Evolutionary conservation across 2,888 invertebrate genomes (phyloP), one percentile per base, ranked within the genome.

Genomic region (Subacronicta megacephala): DNA sequence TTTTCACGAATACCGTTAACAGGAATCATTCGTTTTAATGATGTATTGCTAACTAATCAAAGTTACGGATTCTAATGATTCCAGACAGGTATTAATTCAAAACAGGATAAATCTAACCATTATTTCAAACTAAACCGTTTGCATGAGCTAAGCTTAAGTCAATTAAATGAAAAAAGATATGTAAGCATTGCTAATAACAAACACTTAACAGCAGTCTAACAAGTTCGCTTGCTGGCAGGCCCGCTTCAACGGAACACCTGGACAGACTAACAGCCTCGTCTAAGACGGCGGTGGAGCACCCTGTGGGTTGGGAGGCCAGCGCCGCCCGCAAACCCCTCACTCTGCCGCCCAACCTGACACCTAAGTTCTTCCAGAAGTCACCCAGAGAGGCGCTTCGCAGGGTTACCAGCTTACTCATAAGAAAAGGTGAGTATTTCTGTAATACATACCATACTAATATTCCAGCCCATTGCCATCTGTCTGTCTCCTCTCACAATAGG

Each of bases 351-450:
- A 98, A 98, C 95, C 95, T 98, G 83, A 97, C 97, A 71, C 98
- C 98, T 80, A 97, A 97, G 92, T 98, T 98, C 95, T 97, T 98
- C 95, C 97, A 98, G 88, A 97, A 97, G 91, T 97, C 97, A 72
- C 97, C 97, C 43, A 95, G 97, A 82, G 98, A 98, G 90, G 98
- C 98, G 61, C 95, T 98, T 75, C 95, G 98, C 83, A 96, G 98
- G 89, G 98, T 98, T 84, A 98, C 98, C 88, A 98, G 98, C 95
- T 96, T 98, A 90, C 96, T 98, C 88, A 98, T 98, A 91, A 95
- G 97, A 88, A 97, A 97, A 95, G 97, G 97, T 97, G 92, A 95
- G 95, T 67, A 45, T 12, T 37, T 18, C 2, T 23, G 1, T 1
- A 9, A 7, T 23, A 10, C 10, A 26, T 10, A 26, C 1, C 1